A percentile compares a stretch with the other conserved stretches of the same genome.
Conservation (phyloP, 64 coral and sea anemone species). For the Montipora cactus region DNA sequence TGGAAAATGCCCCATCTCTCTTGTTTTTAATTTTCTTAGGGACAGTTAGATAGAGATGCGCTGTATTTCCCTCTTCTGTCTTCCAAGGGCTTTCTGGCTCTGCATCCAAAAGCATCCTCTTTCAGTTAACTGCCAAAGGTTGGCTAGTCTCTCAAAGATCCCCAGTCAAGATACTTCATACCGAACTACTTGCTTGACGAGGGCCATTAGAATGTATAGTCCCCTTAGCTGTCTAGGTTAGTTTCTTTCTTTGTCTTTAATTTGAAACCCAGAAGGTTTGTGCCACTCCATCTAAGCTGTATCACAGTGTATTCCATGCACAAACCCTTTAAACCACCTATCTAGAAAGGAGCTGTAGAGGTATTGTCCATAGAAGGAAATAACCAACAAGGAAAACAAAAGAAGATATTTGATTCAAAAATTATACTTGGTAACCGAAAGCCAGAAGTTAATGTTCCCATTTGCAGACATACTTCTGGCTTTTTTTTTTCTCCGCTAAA, state of each 20-base stretch:
- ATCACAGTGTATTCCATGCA: no score
- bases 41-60: slow-evolving; percentile 51
- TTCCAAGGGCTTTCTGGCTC: slow-evolving; percentile 36
- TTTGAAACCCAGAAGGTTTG: not conserved
- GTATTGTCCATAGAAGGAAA: no score
- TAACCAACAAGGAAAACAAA: no score
- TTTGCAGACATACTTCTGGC: no score
- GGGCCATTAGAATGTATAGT: slow-evolving; percentile 54
- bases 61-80: not conserved
- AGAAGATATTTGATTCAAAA: no score
- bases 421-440: no score
- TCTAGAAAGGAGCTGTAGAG: no score
- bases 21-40: slow-evolving; percentile 33
- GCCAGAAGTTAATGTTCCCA: no score
- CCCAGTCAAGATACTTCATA: slow-evolving; percentile 9
- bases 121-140: slow-evolving; percentile 19
- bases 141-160: not conserved
- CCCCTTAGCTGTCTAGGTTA: slow-evolving; percentile 67
- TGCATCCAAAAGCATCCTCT: slow-evolving; percentile 14
- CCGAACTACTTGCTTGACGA: slow-evolving; percentile 29
- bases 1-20: no score
- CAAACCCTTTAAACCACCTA: no score
- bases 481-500: no score
- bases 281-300: no score
- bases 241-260: slow-evolving; percentile 1